A percentile compares a stretch with the other conserved stretches of the same genome.
These are phyloP conservation scores for Drosophila barbarae DNA, from an alignment of 2,888 invertebrate species.

Conservation along the genomic window DNA sequence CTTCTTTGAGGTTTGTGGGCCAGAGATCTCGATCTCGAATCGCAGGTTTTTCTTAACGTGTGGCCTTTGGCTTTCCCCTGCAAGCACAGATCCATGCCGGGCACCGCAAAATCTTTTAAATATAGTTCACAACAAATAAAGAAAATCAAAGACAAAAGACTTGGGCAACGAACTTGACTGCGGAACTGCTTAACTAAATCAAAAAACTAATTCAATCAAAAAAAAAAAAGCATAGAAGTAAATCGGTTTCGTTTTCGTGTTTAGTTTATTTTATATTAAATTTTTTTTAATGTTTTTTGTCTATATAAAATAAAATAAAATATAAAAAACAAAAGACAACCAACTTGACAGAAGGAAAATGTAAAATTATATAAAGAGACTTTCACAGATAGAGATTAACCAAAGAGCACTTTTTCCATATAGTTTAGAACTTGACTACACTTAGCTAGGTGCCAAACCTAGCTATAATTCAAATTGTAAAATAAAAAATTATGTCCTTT, in stretches of 20 bases:
- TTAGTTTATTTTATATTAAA: no score
- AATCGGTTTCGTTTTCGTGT: no score
- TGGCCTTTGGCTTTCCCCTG: slow-evolving; percentile 11
- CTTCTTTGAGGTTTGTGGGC: no score
- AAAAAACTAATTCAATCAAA: no score
- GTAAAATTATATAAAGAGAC: no score
- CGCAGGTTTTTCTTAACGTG: not conserved
- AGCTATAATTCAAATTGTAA: not conserved
- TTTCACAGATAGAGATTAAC: no score
- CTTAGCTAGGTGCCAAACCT: not conserved
- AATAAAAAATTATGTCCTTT: not conserved
- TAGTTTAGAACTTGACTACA: not conserved
- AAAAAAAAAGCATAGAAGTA: no score
- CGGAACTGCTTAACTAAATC: not conserved
- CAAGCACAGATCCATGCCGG: not conserved
- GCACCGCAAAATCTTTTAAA: not conserved
- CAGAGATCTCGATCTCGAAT: no score
- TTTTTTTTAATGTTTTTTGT: no score
- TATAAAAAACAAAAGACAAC: slow-evolving; percentile 67
- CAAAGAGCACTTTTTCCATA: no score
- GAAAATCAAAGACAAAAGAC: slow-evolving; percentile 61
- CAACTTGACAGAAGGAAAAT: slow-evolving; percentile 48
- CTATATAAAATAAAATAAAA: no score
- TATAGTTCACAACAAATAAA: no score
- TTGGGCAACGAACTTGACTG: slow-evolving; percentile 69